Evolutionary conservation across 2,113 vertebrate species (phyloP).

Genomic region (Pseudorhombus dupliciocellatus): DNA sequence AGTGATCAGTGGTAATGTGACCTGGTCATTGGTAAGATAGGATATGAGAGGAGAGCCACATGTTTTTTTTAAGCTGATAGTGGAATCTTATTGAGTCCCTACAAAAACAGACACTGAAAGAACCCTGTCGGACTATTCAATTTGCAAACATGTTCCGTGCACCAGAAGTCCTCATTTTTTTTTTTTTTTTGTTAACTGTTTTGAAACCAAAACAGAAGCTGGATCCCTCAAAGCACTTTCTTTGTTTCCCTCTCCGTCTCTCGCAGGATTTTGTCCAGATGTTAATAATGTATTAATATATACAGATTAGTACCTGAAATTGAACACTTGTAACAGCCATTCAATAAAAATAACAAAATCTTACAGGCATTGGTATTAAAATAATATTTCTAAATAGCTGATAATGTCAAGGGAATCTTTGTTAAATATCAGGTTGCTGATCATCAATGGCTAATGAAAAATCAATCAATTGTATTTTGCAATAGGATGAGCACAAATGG

Average conservation of each 20-base stretch:
- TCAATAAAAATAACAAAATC: too few species aligned
- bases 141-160: background rate
- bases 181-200: background rate
- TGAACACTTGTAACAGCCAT: too few species aligned
- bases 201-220: background rate
- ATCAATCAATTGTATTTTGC: background rate
- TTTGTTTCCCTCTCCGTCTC: conserved; percentile 11
- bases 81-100: background rate
- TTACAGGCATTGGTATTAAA: background rate
- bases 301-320: too few species aligned
- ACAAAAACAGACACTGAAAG: background rate
- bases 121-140: conserved; percentile 1
- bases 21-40: background rate
- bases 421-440: background rate
- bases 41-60: background rate
- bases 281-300: background rate
- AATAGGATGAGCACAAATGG: conserved; percentile 4
- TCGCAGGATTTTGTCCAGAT: background rate
- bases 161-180: conserved; percentile 5
- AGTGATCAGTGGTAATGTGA: background rate
- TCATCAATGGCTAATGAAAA: background rate
- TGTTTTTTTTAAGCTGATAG: background rate
- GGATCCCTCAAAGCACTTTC: background rate
- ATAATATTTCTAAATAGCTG: background rate
- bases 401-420: background rate